These are phyloP conservation scores for Aix galericulata DNA, from an alignment of 2,113 vertebrate species.

Conservation along the genomic window DNA sequence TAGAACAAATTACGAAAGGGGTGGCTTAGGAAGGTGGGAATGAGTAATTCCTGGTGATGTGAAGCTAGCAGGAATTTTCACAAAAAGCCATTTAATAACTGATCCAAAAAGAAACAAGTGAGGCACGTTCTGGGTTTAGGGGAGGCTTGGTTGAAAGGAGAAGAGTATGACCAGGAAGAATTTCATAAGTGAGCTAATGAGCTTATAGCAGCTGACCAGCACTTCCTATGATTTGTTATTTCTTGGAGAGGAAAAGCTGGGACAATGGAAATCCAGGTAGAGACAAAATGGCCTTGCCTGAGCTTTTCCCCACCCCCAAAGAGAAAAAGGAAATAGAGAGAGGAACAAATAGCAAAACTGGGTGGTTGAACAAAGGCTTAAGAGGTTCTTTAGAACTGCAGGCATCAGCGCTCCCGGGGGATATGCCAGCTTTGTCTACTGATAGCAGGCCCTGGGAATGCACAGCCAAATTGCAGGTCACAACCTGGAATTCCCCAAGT, in stretches of 20 bases:
- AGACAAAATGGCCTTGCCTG: background rate
- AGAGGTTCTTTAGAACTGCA: slow-evolving; percentile 3
- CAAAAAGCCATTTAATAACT: background rate
- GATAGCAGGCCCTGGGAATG: slow-evolving; percentile 41
- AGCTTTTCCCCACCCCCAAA: background rate
- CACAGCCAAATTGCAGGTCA: slow-evolving; percentile 56
- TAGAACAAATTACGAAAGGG: background rate
- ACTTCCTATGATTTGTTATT: background rate
- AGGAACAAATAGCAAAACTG: slow-evolving; percentile 3
- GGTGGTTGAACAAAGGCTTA: slow-evolving; percentile 34
- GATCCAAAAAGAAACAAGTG: background rate
- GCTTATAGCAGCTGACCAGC: slow-evolving; percentile 4
- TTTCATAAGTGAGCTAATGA: background rate
- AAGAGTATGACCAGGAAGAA: background rate
- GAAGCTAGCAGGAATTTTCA: background rate
- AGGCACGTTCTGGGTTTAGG: background rate
- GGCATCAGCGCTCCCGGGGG: background rate
- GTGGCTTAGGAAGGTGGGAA: background rate
- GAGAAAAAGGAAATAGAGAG: background rate
- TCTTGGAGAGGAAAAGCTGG: background rate
- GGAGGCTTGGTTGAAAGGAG: background rate
- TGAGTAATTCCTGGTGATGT: background rate
- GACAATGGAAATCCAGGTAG: background rate
- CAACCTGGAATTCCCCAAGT: slow-evolving; percentile 62
- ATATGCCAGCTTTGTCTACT: slow-evolving; percentile 5